Evolutionary conservation across 2,888 invertebrate species (phyloP).

Genomic region (Bimastos eiseni): DNA sequence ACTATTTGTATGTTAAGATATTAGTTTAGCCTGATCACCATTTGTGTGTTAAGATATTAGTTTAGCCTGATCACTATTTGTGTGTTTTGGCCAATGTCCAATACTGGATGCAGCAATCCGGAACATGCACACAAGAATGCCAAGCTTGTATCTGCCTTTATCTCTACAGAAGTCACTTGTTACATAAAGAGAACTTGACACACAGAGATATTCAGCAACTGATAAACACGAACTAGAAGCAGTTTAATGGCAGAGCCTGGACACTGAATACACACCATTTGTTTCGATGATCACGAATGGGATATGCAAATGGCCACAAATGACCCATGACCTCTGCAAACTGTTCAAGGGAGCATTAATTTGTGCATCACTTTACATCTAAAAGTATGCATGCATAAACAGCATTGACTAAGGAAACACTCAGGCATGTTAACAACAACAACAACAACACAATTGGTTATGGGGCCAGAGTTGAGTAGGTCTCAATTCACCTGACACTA

Average conservation of each 20-base stretch:
- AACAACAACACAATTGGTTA: not conserved
- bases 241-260: not conserved
- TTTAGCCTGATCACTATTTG: not conserved
- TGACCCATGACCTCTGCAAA: not conserved
- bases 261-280: not conserved
- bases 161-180: not conserved
- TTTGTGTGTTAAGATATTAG: not conserved
- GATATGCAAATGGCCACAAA: not conserved
- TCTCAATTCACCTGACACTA: not conserved
- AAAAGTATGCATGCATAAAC: not conserved
- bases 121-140: not conserved
- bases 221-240: too few relatives aligned
- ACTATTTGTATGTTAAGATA: too few relatives aligned
- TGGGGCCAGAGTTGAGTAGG: not conserved
- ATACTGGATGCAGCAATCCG: not conserved
- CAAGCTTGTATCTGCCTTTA: not conserved
- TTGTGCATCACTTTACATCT: not conserved
- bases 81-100: not conserved
- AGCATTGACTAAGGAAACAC: not conserved
- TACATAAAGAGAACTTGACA: not conserved
- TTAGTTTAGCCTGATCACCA: not conserved
- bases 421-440: not conserved
- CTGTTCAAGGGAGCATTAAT: not conserved
- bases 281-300: too few relatives aligned
- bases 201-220: not conserved